Evolutionary conservation across 2,888 invertebrate genomes (phyloP).

Genomic region (Hemithea aestivaria): DNA sequence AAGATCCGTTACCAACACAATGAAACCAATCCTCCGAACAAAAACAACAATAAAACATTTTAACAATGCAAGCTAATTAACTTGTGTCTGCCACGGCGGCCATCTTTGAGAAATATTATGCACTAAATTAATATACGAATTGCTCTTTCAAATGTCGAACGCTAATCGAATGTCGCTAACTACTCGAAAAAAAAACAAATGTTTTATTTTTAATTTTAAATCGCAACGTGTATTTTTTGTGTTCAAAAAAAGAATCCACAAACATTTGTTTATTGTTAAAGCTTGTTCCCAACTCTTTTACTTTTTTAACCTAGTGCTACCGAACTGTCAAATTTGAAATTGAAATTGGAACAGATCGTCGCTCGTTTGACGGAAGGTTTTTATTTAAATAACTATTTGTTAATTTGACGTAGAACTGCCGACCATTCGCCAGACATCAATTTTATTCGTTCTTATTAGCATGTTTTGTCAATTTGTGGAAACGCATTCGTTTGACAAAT

Average conservation of each 20-base stretch:
- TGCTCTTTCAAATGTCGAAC: slow-evolving; percentile 68
- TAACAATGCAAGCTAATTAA: slow-evolving; percentile 58
- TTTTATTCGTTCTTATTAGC: not conserved
- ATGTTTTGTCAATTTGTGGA: slow-evolving; percentile 1
- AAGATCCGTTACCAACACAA: slow-evolving; percentile 33
- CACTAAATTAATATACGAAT: slow-evolving; percentile 62
- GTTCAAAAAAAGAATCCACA: slow-evolving; percentile 15
- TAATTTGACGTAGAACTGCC: slow-evolving; percentile 12
- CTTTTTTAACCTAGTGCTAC: slow-evolving; percentile 30
- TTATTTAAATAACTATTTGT: slow-evolving; percentile 41
- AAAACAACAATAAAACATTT: slow-evolving; percentile 44
- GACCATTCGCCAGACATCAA: slow-evolving; percentile 9
- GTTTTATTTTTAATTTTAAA: slow-evolving; percentile 12
- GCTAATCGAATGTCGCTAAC: slow-evolving; percentile 52
- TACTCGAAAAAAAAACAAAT: slow-evolving; percentile 21
- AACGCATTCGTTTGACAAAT: no score
- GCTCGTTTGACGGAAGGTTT: slow-evolving; percentile 46
- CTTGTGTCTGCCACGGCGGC: slow-evolving; percentile 44
- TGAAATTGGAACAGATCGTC: slow-evolving; percentile 46
- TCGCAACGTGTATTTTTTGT: no score
- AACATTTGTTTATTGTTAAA: slow-evolving; percentile 18
- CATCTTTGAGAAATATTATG: slow-evolving; percentile 58
- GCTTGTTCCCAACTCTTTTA: slow-evolving; percentile 13
- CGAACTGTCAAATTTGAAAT: slow-evolving; percentile 60
- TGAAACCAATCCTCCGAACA: slow-evolving; percentile 30